Evolutionary conservation across 2,113 vertebrate genomes (phyloP), one percentile per base, ranked within the genome.

Genomic region (Phrynocephalus versicolor): DNA sequence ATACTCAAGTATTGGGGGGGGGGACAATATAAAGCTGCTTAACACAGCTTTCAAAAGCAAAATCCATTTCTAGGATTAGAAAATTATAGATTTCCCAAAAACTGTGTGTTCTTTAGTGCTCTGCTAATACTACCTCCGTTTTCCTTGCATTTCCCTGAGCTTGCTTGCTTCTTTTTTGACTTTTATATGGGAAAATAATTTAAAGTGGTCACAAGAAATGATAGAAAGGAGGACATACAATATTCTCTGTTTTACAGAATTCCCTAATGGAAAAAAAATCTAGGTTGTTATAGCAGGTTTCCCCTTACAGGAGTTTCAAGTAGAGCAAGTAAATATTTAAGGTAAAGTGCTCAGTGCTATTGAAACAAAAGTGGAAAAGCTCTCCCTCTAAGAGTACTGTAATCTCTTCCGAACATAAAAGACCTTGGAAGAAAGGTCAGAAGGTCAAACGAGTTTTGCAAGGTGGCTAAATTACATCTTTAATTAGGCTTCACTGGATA

Each of bases 391-490:
- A 27, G 74, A 89, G 87, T 51, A 23, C 25, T 83, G 51, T 2
- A 70, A n/a, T 1, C 27, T 80, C 19, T 84, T 41, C 57, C 4
- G 12, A 81, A 90, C 84, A 73, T 4, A 84, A 89, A 2, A 55
- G 27, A 77, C 74, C 81, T 39, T 74, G 18, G 21, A 84, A 70
- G 19, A 90, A 80, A 37, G 72, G 6, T 64, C 57, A 87, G 41
- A 70, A 19, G 82, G 30, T n/a, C 55, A 79, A 80, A n/a, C 41
- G 5, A 1, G 27, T 79, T 92, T 88, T 84, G 82, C 2, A 79
- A 57, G 85, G 81, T 25, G 1, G 2, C 3, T 65, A 33, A 88
- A 89, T 81, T 89, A 83, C 74, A 73, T 45, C 30, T 82, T 76
- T 74, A 85, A 78, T 3, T 77, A 37, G 77, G 3, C 3, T 64